Evolutionary conservation across 2,797 vertebrate species (phyloP), one percentile per base, ranked within the genome.

Genomic region (Pantherophis alleghaniensis): DNA sequence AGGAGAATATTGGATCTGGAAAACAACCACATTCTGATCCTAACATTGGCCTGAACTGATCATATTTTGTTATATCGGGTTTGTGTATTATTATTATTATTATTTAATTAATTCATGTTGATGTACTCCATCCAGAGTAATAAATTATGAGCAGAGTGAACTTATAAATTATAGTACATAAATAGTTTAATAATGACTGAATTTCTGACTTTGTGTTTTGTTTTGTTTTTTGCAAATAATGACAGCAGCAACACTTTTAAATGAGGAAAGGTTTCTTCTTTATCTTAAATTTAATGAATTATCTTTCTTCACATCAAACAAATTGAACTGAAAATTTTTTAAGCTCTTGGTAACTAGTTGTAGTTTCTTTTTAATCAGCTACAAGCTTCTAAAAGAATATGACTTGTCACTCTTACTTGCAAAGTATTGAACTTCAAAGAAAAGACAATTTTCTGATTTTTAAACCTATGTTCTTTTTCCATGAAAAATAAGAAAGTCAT

Each of bases 401-500:
- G 42, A 10, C 42, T 0, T 0, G 9, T 51, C 91, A 20, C 26
- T 74, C n/a, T 55, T 0, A 66, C 13, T 0, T 57, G 94, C 83
- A 63, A 90, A 42, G 13, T 12, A 0, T 0, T 66, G 20, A 86
- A 83, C 87, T 96, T 56, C 87, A 79, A 94, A 91, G 42, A 92
- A 87, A 20, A 92, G 79, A 42, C 47, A 24, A 2, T 90, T 91
- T 11, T 28, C 74, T 88, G 79, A 60, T 92, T 93, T 94, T 88
- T 95, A 93, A 96, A 89, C 47, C 0, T 86, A 94, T 90, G 87
- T 92, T 26, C 92, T 92, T 92, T 79, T 91, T 51, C 86, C 88
- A 86, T 86, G 92, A 94, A 69, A 57, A 96, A 63, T 69, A 26
- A 87, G 89, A 92, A 93, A 94, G 93, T 94, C 89, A 42, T 89